phyloP scores from a whole-genome alignment of 2,113 vertebrate species.

The Heterotilapia buettikoferi region DNA sequence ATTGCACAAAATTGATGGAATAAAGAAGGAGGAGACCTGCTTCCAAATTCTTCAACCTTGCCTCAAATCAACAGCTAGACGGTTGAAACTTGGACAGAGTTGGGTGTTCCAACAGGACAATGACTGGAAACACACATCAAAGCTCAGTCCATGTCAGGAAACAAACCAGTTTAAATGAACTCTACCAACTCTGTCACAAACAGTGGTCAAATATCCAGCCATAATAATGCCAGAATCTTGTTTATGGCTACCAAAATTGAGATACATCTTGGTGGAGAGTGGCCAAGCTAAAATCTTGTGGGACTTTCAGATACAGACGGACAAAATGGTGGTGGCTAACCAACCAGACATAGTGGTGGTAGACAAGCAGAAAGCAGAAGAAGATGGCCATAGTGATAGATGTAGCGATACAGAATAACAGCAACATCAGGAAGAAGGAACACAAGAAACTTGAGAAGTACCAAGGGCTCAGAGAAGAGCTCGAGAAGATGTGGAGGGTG shows the following conservation, averaged over 20 bases:
- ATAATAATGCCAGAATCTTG: neutral
- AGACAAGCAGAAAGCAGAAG: neutral
- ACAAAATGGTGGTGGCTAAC: neutral
- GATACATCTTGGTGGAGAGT: neutral
- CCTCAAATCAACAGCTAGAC: neutral
- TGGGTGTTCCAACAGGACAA: neutral
- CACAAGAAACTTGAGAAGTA: neutral
- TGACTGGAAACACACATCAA: neutral
- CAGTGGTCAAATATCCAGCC: neutral
- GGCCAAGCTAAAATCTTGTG: fast-evolving
- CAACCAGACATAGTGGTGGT: neutral
- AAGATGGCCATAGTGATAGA: fast-evolving
- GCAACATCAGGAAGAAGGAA: neutral
- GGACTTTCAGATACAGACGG: neutral
- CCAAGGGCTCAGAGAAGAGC: neutral
- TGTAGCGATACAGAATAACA: neutral
- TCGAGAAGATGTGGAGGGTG: neutral
- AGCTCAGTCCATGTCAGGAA: neutral
- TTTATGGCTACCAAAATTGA: neutral
- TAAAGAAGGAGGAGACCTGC: neutral
- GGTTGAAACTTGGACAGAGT: neutral
- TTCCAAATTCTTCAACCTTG: neutral
- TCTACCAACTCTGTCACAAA: neutral
- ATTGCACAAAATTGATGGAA: neutral
- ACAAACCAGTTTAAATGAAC: neutral